phyloP scores from a whole-genome alignment of 1,140 invertebrate species.

The Helicoverpa armigera region DNA sequence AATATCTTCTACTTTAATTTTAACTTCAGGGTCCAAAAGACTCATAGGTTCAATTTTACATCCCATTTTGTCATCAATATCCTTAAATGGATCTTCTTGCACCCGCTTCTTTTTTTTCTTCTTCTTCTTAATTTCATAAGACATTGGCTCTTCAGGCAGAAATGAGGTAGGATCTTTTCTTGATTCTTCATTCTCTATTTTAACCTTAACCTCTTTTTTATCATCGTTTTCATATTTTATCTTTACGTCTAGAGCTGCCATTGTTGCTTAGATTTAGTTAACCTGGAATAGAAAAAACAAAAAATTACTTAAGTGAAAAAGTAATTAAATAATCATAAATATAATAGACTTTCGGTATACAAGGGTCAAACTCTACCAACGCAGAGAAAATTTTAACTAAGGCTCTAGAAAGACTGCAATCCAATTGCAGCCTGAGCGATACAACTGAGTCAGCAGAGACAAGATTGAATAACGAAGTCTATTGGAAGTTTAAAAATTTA shows the following conservation, averaged over 20 bases:
- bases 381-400: no score
- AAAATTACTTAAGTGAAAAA: no score
- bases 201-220: conserved; percentile 40
- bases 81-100: conserved; percentile 80
- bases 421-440: no score
- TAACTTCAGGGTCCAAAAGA: conserved; percentile 74
- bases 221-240: conserved; percentile 52
- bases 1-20: conserved; percentile 82
- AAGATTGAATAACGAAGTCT: no score
- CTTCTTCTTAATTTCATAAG: conserved; percentile 77
- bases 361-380: no score
- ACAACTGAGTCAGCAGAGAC: no score
- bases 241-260: conserved; percentile 56
- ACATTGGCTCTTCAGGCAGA: conserved; percentile 79
- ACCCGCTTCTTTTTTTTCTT: conserved; percentile 80
- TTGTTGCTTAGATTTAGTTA: conserved; percentile 52
- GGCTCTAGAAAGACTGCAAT: no score
- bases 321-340: no score
- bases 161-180: conserved; percentile 78
- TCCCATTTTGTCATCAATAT: conserved; percentile 68
- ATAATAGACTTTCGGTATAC: no score
- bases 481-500: no score
- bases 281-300: conserved; percentile 50
- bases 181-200: conserved; percentile 48
- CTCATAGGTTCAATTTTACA: conserved; percentile 52